Evolutionary conservation across 2,888 invertebrate genomes (phyloP).

Genomic region (Empis livida): DNA sequence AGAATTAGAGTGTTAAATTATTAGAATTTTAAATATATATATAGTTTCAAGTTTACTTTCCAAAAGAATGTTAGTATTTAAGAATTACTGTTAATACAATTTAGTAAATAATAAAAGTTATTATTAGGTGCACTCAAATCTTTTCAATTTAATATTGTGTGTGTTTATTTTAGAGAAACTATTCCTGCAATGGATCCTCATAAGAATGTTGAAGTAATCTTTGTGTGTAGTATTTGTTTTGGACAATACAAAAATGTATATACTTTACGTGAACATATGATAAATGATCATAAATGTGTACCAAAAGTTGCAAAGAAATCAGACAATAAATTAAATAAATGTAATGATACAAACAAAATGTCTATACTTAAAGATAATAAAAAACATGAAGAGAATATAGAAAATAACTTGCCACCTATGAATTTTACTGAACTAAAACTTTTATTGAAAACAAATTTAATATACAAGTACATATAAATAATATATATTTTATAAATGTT

Average conservation of each 20-base stretch:
- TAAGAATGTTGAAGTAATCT: conserved; percentile 4
- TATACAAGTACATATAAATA: conserved; percentile 1
- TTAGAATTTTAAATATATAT: no score
- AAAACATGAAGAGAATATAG: not conserved
- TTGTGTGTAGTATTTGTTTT: conserved; percentile 22
- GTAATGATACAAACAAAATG: not conserved
- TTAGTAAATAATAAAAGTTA: no score
- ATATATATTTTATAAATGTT: not conserved
- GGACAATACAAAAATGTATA: conserved; percentile 22
- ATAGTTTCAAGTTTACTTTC: not conserved
- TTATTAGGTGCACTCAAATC: no score
- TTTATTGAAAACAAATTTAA: not conserved
- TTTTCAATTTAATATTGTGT: no score
- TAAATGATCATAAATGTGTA: conserved; percentile 25
- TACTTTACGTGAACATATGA: conserved; percentile 29
- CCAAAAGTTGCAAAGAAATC: conserved; percentile 9
- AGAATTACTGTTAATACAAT: no score
- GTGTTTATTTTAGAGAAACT: not conserved
- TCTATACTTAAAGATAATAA: not conserved
- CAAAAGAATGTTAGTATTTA: no score
- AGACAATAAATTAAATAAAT: conserved; percentile 5
- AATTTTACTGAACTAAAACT: conserved; percentile 11
- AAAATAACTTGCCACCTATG: conserved; percentile 6
- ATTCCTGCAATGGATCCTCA: not conserved
- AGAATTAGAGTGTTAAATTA: conserved; percentile 44